Conservation (phyloP, 2,797 vertebrate species). For the Darevskia mixta region DNA sequence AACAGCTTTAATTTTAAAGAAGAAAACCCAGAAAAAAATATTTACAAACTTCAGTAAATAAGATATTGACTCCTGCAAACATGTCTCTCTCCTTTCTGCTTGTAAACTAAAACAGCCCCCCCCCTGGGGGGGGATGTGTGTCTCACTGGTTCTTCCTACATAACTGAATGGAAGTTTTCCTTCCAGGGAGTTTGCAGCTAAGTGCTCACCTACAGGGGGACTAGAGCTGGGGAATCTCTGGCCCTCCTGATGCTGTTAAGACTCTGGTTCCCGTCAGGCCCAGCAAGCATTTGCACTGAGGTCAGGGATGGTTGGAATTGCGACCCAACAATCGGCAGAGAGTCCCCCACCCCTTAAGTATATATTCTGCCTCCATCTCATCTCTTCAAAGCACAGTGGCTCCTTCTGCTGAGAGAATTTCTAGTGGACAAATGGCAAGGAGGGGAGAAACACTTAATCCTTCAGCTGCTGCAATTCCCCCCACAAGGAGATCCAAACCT, state of each 20-base stretch:
- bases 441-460: background rate
- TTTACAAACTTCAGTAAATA: slow-evolving; percentile 44
- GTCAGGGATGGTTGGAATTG: too few species aligned
- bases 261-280: too few species aligned
- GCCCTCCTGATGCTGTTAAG: background rate
- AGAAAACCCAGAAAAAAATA: background rate
- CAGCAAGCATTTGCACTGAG: too few species aligned
- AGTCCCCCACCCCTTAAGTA: background rate
- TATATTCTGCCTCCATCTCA: background rate
- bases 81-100: background rate
- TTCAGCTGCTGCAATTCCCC: background rate
- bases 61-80: slow-evolving; percentile 17
- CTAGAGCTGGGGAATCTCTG: background rate
- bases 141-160: background rate
- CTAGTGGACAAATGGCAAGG: background rate
- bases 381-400: background rate
- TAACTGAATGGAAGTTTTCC: background rate
- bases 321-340: background rate
- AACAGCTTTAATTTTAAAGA: slow-evolving; percentile 11
- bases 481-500: too few species aligned
- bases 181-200: background rate
- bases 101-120: background rate
- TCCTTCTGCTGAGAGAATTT: background rate
- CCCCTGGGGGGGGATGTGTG: background rate
- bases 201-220: background rate